Evolutionary conservation across 2,888 invertebrate species (phyloP), one percentile per base, ranked within the genome.

Genomic region (Glaucopsyche alexis): DNA sequence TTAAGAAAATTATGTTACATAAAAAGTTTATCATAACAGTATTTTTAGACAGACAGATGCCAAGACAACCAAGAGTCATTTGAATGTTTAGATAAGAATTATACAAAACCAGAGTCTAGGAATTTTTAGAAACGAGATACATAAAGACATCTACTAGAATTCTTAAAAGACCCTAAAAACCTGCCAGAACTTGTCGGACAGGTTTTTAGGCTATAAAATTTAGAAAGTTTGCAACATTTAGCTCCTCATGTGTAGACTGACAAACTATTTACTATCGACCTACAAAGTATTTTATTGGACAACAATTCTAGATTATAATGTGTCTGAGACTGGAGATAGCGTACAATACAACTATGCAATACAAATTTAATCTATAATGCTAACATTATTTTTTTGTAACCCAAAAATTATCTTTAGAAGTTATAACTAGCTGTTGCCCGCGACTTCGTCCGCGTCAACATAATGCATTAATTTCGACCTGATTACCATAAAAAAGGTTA

Each of bases 201-300:
- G 19, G 69, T 69, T 69, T 69, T 67, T 69, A 69, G 47, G 85
- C 80, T 81, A 87, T 87, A 87, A 87, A 86, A 90, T 87, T 91
- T 92, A 91, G 91, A 92, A 92, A 91, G 91, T 91, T 83, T 82
- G 80, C 87, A 86, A 87, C 85, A 85, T 87, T 87, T 86, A 89
- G 80, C 82, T 87, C 82, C 86, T 88, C 82, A 87, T 84, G 84
- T 86, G 85, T 87, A 88, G 87, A 84, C 87, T 80, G 80, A 80
- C 79, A 82, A 81, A 80, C 82, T 83, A 80, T 81, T 82, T 80
- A 80, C 80, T 90, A 87, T 86, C 86, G 88, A 91, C 89, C 91
- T 87, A 90, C 87, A 85, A 87, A 90, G 86, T 82, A 91, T 90
- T 90, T 87, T 88, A 91, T 90, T 90, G 60, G 29, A 60, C n/a